A percentile compares a stretch with the other conserved stretches of the same genome.
Evolutionary conservation across 2,888 invertebrate species (phyloP).

Genomic region (Netelia fuscicornis): DNA sequence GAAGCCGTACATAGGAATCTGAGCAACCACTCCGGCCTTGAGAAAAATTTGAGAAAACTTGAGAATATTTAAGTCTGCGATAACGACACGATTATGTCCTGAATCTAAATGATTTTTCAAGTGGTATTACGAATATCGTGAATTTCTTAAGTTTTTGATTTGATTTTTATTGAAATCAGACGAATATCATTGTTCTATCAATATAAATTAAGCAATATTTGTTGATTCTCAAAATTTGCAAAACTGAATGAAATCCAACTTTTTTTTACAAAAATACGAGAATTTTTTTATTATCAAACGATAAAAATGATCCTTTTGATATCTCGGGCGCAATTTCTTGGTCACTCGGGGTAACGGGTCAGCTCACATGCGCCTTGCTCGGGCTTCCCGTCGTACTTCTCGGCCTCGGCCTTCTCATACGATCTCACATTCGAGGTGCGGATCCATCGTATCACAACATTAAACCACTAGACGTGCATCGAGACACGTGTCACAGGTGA

Average conservation of each 20-base stretch:
- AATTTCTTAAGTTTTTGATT: too few relatives aligned
- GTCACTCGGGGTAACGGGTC: conserved; percentile 87
- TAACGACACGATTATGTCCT: too few relatives aligned
- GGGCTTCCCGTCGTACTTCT: conserved; percentile 87
- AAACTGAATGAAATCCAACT: neutral
- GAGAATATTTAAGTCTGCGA: too few relatives aligned
- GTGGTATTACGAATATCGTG: too few relatives aligned
- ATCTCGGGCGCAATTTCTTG: conserved; percentile 85
- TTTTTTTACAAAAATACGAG: neutral
- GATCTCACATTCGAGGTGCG: conserved; percentile 86
- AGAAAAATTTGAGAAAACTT: too few relatives aligned
- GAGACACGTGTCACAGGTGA: conserved; percentile 80
- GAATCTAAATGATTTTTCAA: too few relatives aligned
- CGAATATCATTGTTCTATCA: too few relatives aligned
- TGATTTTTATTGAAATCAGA: too few relatives aligned
- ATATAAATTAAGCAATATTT: too few relatives aligned
- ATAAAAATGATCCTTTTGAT: conserved; percentile 1
- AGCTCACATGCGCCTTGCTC: conserved; percentile 87
- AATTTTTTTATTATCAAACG: too few relatives aligned
- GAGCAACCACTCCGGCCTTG: too few relatives aligned
- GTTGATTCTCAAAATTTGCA: neutral
- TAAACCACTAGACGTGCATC: conserved; percentile 75
- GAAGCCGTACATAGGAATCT: too few relatives aligned
- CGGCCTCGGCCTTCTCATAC: conserved; percentile 86
- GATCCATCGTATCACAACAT: conserved; percentile 76